phyloP scores from a whole-genome alignment of 2,888 invertebrate species.

The Icerya purchasi region DNA sequence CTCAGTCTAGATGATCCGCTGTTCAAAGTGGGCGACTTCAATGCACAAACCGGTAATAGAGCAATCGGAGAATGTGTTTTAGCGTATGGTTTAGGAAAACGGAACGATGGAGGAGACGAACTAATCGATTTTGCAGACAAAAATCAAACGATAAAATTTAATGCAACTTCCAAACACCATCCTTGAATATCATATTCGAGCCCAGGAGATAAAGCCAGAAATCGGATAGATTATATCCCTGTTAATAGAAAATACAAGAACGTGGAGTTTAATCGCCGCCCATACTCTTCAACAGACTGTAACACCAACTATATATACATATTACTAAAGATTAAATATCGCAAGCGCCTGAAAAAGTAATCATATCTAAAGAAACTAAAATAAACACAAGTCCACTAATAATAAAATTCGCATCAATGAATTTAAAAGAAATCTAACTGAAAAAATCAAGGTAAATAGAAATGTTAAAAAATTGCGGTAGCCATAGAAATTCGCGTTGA shows the following conservation, averaged over 20 bases:
- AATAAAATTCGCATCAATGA: not conserved
- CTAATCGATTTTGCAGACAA: not conserved
- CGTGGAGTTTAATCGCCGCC: not conserved
- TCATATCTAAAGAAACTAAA: not conserved
- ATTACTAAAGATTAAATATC: not conserved
- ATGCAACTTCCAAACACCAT: too few relatives aligned
- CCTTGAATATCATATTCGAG: not conserved
- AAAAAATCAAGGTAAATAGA: not conserved
- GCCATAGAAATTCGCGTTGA: too few relatives aligned
- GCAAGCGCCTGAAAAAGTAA: not conserved
- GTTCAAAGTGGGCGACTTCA: not conserved
- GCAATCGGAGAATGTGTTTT: not conserved
- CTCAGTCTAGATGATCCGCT: not conserved
- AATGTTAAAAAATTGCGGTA: not conserved
- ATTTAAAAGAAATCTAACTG: not conserved
- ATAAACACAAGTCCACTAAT: not conserved
- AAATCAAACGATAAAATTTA: not conserved
- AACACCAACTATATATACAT: not conserved
- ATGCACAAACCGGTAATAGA: not conserved
- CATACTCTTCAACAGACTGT: not conserved
- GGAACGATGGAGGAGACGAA: not conserved
- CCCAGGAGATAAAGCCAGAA: too few relatives aligned
- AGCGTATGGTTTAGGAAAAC: not conserved
- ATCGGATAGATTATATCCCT: not conserved
- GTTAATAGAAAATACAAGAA: not conserved